A percentile compares a stretch with the other conserved stretches of the same genome.
phyloP scores from a whole-genome alignment of 1,140 invertebrate genomes.

The Heliconius nattereri region DNA sequence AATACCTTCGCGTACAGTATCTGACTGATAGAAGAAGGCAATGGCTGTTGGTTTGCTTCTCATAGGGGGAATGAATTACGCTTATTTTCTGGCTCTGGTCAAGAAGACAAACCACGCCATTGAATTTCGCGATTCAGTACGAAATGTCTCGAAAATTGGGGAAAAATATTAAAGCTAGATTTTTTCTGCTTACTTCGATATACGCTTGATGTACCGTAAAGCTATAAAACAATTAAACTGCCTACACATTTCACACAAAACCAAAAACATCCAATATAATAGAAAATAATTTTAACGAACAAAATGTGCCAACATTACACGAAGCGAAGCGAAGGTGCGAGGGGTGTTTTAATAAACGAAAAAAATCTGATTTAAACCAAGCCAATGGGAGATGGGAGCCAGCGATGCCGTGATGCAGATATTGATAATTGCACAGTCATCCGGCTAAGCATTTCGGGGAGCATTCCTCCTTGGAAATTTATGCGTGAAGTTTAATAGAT shows the following conservation, averaged over 20 bases:
- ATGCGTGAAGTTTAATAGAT: slow-evolving; percentile 25
- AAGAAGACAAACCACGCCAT: too few species aligned
- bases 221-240: too few species aligned
- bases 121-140: too few species aligned
- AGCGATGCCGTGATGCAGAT: slow-evolving; percentile 35
- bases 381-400: slow-evolving; percentile 35
- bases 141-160: too few species aligned
- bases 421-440: slow-evolving; percentile 65
- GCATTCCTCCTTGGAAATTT: slow-evolving; percentile 34
- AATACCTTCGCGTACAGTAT: too few species aligned
- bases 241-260: neutral
- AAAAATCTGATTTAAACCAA: slow-evolving; percentile 38
- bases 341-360: slow-evolving; percentile 34
- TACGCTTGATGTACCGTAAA: too few species aligned
- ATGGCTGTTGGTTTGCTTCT: too few species aligned
- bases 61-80: too few species aligned
- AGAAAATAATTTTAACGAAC: neutral
- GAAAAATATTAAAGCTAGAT: too few species aligned
- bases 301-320: neutral
- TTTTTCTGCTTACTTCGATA: too few species aligned
- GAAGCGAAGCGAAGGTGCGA: neutral
- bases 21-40: too few species aligned
- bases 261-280: neutral
- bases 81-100: too few species aligned
- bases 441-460: slow-evolving; percentile 45